Evolutionary conservation across 2,888 invertebrate genomes (phyloP).

Genomic region (Drosophila nigritarsus): DNA sequence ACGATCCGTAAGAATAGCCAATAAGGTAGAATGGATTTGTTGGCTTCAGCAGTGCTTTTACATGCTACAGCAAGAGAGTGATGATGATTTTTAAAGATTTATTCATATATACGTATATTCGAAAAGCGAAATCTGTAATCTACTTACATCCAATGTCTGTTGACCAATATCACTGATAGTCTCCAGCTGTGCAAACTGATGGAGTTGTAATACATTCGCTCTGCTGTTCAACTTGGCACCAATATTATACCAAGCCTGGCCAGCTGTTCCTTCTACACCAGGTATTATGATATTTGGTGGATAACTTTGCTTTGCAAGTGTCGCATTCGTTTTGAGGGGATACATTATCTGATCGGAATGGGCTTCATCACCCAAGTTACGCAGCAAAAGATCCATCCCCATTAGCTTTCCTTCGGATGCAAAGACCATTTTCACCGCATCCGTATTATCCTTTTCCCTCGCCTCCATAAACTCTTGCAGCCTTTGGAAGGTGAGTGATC

Average conservation of each 20-base stretch:
- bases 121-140: neutral
- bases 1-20: slow-evolving; percentile 95
- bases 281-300: slow-evolving; percentile 86
- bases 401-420: slow-evolving; percentile 75
- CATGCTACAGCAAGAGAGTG: slow-evolving; percentile 85
- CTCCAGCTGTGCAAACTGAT: slow-evolving; percentile 71
- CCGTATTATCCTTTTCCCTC: slow-evolving; percentile 69
- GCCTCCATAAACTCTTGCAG: slow-evolving; percentile 82
- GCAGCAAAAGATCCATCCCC: slow-evolving; percentile 87
- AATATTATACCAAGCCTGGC: slow-evolving; percentile 83
- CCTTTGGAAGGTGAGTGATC: slow-evolving; percentile 90
- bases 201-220: slow-evolving; percentile 79
- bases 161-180: slow-evolving; percentile 75
- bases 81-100: neutral
- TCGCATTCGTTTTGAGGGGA: slow-evolving; percentile 85
- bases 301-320: slow-evolving; percentile 61
- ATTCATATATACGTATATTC: neutral
- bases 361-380: slow-evolving; percentile 88
- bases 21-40: slow-evolving; percentile 90
- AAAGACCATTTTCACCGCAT: slow-evolving; percentile 81
- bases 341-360: slow-evolving; percentile 86
- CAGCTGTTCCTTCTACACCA: slow-evolving; percentile 89
- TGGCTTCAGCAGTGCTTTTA: slow-evolving; percentile 86
- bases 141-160: slow-evolving; percentile 74
- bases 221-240: slow-evolving; percentile 70